Conservation (phyloP, 2,888 invertebrate genomes). For the Ennomos fuscantarius region DNA sequence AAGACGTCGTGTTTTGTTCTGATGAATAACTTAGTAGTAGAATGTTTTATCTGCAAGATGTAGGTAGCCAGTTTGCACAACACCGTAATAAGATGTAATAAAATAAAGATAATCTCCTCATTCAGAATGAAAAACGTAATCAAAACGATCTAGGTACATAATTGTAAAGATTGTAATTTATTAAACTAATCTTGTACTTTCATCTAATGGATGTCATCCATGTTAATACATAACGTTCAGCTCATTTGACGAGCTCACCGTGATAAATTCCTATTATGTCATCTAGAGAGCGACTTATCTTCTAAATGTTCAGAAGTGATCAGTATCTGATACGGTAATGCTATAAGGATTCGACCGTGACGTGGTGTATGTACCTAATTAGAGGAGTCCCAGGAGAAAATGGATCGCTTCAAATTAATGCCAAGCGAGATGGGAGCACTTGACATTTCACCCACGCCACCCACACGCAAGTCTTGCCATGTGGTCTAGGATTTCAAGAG, state of each 20-base stretch:
- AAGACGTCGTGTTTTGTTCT: no score
- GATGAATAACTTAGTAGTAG: no score
- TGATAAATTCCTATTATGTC: slow-evolving; percentile 2
- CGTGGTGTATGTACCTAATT: not conserved
- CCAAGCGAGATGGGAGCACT: slow-evolving; percentile 23
- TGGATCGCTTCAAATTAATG: slow-evolving; percentile 24
- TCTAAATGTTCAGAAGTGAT: slow-evolving; percentile 8
- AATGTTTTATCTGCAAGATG: no score
- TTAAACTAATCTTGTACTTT: no score
- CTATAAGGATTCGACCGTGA: slow-evolving; percentile 17
- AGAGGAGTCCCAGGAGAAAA: slow-evolving; percentile 14
- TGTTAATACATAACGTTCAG: slow-evolving; percentile 41
- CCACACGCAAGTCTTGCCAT: not conserved
- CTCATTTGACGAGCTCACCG: slow-evolving; percentile 4
- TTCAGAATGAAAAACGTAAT: no score
- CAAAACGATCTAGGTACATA: no score
- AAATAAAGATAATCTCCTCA: no score
- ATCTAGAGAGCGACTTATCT: slow-evolving; percentile 20
- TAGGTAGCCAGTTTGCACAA: no score
- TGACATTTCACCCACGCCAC: slow-evolving; percentile 39
- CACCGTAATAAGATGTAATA: no score
- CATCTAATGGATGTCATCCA: no score
- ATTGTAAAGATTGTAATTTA: no score
- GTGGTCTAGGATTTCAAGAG: no score
- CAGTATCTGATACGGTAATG: not conserved